phyloP scores from a whole-genome alignment of 2,888 invertebrate genomes.

The Eupelmus urozonus region DNA sequence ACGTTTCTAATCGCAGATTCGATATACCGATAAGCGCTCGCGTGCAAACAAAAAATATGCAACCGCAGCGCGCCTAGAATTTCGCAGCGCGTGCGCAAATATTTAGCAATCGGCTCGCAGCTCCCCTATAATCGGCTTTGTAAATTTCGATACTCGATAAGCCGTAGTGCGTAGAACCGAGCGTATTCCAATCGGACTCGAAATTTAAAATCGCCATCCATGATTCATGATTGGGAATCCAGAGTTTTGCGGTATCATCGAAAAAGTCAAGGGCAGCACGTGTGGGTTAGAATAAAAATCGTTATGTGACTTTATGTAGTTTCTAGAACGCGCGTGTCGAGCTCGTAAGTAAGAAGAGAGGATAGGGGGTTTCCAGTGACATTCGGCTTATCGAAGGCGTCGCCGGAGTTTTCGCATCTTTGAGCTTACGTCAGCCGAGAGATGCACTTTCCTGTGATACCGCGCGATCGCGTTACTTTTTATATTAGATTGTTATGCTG shows the following conservation, averaged over 20 bases:
- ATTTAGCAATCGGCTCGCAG: slow-evolving; percentile 21
- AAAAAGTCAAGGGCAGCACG: too few species aligned
- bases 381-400: slow-evolving; percentile 45
- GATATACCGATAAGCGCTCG: not conserved
- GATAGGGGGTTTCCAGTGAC: slow-evolving; percentile 52
- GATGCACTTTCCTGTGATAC: slow-evolving; percentile 11
- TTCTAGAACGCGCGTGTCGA: too few species aligned
- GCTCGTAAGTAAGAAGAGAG: too few species aligned
- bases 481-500: slow-evolving; percentile 19
- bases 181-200: not conserved
- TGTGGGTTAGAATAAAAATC: too few species aligned
- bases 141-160: slow-evolving; percentile 46
- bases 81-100: not conserved
- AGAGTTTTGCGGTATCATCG: too few species aligned
- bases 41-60: not conserved
- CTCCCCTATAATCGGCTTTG: slow-evolving; percentile 40
- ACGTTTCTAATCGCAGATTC: slow-evolving; percentile 7
- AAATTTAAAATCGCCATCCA: not conserved
- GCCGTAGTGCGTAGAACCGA: not conserved
- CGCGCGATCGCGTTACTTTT: too few species aligned
- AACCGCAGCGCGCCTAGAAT: not conserved
- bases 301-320: too few species aligned
- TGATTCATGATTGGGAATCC: too few species aligned
- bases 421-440: slow-evolving; percentile 34
- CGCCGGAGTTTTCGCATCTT: not conserved